A percentile compares a stretch with the other conserved stretches of the same genome.
Conservation (phyloP, 2,888 invertebrate species). For the Priocnemis perturbator region DNA sequence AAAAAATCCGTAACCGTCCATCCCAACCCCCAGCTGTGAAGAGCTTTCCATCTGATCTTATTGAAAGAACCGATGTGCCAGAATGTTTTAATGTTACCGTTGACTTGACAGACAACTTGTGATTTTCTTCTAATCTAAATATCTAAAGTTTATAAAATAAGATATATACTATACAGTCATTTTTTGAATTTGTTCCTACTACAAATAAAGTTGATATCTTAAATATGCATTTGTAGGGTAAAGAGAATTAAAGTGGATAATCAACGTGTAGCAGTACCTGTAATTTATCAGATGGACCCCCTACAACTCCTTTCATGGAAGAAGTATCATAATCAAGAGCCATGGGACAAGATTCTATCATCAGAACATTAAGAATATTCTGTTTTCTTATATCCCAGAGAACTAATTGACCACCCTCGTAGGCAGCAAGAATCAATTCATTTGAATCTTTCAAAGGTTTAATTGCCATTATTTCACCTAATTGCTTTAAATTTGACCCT, state of each 20-base stretch:
- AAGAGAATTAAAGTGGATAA: neutral
- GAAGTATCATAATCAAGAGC: conserved; percentile 83
- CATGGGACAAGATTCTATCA: conserved; percentile 82
- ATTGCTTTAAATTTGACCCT: conserved; percentile 48
- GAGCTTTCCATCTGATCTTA: conserved; percentile 84
- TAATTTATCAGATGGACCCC: conserved; percentile 80
- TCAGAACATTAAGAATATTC: conserved; percentile 78
- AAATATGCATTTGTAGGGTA: too few relatives aligned
- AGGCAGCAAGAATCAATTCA: conserved; percentile 81
- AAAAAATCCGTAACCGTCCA: conserved; percentile 84
- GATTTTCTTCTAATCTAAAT: conserved; percentile 62
- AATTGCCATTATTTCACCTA: conserved; percentile 83
- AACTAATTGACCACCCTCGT: conserved; percentile 84
- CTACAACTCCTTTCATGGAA: conserved; percentile 82
- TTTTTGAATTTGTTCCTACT: too few relatives aligned
- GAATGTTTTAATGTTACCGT: conserved; percentile 83
- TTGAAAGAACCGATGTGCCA: conserved; percentile 83
- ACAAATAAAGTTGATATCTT: too few relatives aligned
- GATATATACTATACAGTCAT: conserved; percentile 7
- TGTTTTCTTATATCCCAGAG: conserved; percentile 84
- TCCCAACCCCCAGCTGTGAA: conserved; percentile 88
- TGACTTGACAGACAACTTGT: conserved; percentile 73
- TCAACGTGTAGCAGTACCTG: conserved; percentile 72
- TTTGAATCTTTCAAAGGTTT: conserved; percentile 77
- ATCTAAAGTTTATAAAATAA: conserved; percentile 54